phyloP scores from a whole-genome alignment of 2,797 vertebrate species.

The Hozukius guyotensis region DNA sequence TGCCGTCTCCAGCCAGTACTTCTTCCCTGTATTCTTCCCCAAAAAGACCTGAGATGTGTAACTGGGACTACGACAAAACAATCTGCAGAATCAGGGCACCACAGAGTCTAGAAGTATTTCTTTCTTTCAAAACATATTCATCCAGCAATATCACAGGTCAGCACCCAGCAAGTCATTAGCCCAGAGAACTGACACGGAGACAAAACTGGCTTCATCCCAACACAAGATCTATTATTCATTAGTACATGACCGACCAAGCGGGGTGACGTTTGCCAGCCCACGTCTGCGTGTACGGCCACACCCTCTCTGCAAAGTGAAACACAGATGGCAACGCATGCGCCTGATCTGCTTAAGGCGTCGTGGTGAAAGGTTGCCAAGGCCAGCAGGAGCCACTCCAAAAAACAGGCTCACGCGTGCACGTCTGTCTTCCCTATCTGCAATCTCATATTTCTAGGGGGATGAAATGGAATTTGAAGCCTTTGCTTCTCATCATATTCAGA shows the following conservation, averaged over 20 bases:
- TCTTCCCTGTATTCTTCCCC: not conserved
- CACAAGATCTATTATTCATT: constrained; percentile 62
- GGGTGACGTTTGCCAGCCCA: constrained; percentile 34
- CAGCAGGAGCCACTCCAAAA: constrained; percentile 48
- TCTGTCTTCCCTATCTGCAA: not conserved
- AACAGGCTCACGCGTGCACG: not conserved
- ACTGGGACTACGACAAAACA: not conserved
- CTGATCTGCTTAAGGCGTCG: constrained; percentile 47
- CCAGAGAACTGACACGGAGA: constrained; percentile 26
- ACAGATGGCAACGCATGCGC: constrained; percentile 41
- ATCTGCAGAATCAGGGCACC: constrained; percentile 22
- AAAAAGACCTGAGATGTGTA: not conserved
- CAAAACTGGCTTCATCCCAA: constrained; percentile 43
- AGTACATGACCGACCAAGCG: constrained; percentile 40
- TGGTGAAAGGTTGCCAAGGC: constrained; percentile 52
- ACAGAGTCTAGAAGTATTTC: constrained; percentile 1
- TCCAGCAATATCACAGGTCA: constrained; percentile 15
- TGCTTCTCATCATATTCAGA: not conserved
- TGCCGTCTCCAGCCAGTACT: not conserved
- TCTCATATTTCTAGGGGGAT: constrained; percentile 18
- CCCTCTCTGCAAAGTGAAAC: constrained; percentile 27
- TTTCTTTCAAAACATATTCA: constrained; percentile 22
- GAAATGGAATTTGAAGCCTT: constrained; percentile 7
- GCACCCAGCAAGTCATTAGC: constrained; percentile 25
- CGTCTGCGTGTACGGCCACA: constrained; percentile 17